A percentile compares a stretch with the other conserved stretches of the same genome.
Conservation (phyloP, 2,888 invertebrate genomes). For the Tetanocera ferruginea region DNA sequence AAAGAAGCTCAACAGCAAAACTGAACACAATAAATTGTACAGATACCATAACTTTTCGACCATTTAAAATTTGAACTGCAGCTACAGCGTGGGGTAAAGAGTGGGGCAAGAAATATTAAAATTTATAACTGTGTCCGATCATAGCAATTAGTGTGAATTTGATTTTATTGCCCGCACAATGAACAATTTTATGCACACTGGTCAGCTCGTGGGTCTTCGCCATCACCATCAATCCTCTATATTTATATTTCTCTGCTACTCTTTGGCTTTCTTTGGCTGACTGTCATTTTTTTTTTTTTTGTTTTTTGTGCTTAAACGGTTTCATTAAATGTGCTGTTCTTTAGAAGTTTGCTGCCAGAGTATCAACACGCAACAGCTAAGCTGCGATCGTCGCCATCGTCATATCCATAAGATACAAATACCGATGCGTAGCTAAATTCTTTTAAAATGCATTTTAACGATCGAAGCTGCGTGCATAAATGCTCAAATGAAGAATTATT, state of each 20-base stretch:
- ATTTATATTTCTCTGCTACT: background rate
- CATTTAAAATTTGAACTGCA: slow-evolving; percentile 43
- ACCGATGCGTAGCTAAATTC: slow-evolving; percentile 52
- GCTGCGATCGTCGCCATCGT: background rate
- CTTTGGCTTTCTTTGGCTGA: background rate
- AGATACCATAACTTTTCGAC: slow-evolving; percentile 33
- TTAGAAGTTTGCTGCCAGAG: no score
- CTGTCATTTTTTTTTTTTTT: background rate
- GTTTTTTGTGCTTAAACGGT: slow-evolving; percentile 16
- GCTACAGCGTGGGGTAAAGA: slow-evolving; percentile 40
- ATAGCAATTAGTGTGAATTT: slow-evolving; percentile 67
- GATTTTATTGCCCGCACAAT: slow-evolving; percentile 57
- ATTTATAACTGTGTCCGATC: slow-evolving; percentile 66
- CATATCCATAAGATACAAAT: slow-evolving; percentile 6
- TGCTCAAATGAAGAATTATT: slow-evolving; percentile 67
- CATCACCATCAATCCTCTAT: background rate
- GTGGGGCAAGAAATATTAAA: slow-evolving; percentile 42
- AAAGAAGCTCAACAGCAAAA: background rate
- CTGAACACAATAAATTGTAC: slow-evolving; percentile 1
- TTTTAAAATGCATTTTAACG: slow-evolving; percentile 51
- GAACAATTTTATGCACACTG: background rate
- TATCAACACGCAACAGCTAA: background rate
- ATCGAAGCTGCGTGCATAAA: slow-evolving; percentile 52
- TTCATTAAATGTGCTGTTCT: slow-evolving; percentile 16
- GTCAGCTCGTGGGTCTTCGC: background rate